phyloP scores from a whole-genome alignment of 2,888 invertebrate species.

The Malachius bipustulatus region DNA sequence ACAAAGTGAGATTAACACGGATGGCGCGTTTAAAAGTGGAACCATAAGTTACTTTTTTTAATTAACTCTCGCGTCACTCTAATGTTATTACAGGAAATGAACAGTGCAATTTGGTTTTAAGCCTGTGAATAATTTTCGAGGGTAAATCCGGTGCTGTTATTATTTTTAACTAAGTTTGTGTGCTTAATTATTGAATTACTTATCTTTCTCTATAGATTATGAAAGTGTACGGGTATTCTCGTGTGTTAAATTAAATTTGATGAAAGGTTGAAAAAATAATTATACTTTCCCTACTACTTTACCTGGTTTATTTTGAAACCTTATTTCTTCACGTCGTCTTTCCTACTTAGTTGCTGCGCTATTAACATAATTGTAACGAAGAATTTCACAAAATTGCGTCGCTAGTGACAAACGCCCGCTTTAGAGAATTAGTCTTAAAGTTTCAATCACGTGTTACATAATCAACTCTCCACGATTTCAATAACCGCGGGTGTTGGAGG shows the following conservation, averaged over 20 bases:
- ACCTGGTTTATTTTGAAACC: too few species aligned
- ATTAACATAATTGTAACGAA: too few species aligned
- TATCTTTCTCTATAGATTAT: conserved; percentile 19
- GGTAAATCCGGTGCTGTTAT: conserved; percentile 15
- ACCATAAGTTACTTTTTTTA: conserved; percentile 21
- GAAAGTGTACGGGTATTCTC: conserved; percentile 13
- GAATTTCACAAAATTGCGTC: too few species aligned
- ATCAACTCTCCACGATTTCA: too few species aligned
- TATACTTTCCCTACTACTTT: conserved; percentile 19
- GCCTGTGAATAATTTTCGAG: conserved; percentile 12
- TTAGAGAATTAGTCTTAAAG: too few species aligned
- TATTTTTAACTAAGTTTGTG: conserved; percentile 18
- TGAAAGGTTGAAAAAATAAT: conserved; percentile 22
- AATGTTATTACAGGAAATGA: conserved; percentile 19
- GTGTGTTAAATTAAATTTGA: conserved; percentile 18
- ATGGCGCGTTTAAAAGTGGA: conserved; percentile 16
- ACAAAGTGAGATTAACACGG: conserved; percentile 13
- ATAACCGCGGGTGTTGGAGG: too few species aligned
- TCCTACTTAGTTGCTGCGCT: too few species aligned
- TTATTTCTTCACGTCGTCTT: too few species aligned
- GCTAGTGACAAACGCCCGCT: too few species aligned
- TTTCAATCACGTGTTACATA: too few species aligned
- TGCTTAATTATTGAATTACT: conserved; percentile 22
- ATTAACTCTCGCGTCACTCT: conserved; percentile 18
- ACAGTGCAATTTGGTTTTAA: conserved; percentile 13